These are phyloP conservation scores for Metallyticus violacea DNA, from an alignment of 2,888 invertebrate species.

Conservation along the genomic window DNA sequence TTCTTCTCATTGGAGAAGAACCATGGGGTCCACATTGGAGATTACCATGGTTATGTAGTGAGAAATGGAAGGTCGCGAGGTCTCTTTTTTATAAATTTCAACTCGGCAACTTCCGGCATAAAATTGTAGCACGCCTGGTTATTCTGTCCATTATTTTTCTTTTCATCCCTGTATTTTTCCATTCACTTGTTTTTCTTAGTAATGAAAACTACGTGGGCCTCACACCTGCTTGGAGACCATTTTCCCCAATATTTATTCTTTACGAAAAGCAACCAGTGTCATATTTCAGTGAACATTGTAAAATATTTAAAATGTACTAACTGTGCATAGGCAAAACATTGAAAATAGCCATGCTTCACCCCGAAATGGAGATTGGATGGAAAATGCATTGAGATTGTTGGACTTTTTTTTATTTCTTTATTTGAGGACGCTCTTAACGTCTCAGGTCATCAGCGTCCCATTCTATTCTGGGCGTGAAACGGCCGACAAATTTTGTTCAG, in stretches of 20 bases:
- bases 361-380: no score
- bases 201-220: neutral
- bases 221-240: neutral
- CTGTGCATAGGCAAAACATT: no score
- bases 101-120: neutral
- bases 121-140: neutral
- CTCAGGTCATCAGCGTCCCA: no score
- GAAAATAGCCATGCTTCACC: no score
- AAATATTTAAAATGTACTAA: no score
- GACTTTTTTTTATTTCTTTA: no score
- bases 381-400: no score
- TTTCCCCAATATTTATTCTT: neutral
- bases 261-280: neutral
- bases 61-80: neutral
- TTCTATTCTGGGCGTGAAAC: no score
- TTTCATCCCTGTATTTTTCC: neutral
- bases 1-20: neutral
- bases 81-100: neutral
- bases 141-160: neutral
- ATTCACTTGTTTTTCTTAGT: neutral
- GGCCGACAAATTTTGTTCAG: no score
- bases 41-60: neutral
- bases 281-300: no score
- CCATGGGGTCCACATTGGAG: neutral
- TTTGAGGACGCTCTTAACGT: no score